Percentiles rank a stretch among this genome's conserved stretches.
Evolutionary conservation across 2,888 invertebrate species (phyloP).

Genomic region (Vannuccia rotundouncinata): DNA sequence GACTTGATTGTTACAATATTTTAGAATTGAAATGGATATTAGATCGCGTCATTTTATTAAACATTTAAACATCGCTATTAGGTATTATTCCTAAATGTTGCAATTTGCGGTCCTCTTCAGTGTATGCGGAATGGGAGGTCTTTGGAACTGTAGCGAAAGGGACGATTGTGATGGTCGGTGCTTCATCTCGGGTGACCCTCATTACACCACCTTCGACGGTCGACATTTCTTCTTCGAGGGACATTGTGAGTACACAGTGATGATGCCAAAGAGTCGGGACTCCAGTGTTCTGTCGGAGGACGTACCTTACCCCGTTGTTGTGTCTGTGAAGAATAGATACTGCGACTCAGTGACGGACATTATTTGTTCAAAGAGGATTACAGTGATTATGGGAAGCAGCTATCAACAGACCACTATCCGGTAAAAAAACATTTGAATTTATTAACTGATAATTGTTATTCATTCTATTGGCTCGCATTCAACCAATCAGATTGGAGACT

Average conservation of each 20-base stretch:
- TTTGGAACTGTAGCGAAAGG: conserved; percentile 41
- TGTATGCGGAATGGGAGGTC: conserved; percentile 40
- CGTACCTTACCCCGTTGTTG: conserved; percentile 36
- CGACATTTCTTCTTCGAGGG: conserved; percentile 40
- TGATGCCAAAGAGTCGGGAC: conserved; percentile 39
- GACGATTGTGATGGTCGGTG: conserved; percentile 42
- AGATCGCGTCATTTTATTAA: too few species aligned
- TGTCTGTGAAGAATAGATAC: conserved; percentile 42
- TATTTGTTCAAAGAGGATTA: conserved; percentile 41
- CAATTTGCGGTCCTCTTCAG: too few species aligned
- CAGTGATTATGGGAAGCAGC: conserved; percentile 40
- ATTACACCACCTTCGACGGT: conserved; percentile 37
- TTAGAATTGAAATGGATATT: too few species aligned
- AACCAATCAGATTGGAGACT: conserved; percentile 38
- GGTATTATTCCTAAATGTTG: too few species aligned
- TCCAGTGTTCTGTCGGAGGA: neutral
- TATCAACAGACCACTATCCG: conserved; percentile 18
- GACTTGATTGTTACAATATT: too few species aligned
- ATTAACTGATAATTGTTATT: neutral
- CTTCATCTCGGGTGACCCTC: conserved; percentile 40
- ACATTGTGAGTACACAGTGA: conserved; percentile 42
- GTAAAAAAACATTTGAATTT: neutral
- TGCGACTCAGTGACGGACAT: conserved; percentile 36
- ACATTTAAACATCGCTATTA: too few species aligned
- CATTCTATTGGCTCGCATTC: neutral